Conservation (phyloP, 2,797 vertebrate species). For the Neoniphon sammara region DNA sequence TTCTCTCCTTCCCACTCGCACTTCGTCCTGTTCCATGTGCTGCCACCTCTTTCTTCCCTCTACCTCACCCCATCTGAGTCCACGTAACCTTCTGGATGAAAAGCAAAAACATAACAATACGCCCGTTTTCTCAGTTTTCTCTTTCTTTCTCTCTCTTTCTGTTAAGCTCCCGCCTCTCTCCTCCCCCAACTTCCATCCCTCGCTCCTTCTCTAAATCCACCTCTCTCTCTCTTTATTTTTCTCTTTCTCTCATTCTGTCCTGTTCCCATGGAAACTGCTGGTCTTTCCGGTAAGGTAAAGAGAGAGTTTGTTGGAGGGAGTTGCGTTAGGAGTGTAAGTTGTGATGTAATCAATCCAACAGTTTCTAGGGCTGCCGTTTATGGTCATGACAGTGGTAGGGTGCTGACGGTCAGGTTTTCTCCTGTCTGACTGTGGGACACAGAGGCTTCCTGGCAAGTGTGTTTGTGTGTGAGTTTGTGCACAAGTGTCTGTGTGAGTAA, state of each 20-base stretch:
- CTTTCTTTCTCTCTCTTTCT: slow-evolving; percentile 7
- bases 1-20: slow-evolving; percentile 6
- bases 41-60: background rate
- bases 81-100: slow-evolving; percentile 25
- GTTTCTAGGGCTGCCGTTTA: slow-evolving; percentile 73
- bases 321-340: slow-evolving; percentile 69
- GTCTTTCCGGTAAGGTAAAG: slow-evolving; percentile 81
- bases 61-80: slow-evolving; percentile 38
- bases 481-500: slow-evolving; percentile 8
- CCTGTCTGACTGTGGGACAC: slow-evolving; percentile 26
- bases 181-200: background rate
- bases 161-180: background rate
- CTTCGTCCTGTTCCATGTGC: background rate
- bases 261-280: slow-evolving; percentile 87
- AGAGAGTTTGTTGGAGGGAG: slow-evolving; percentile 71
- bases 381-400: slow-evolving; percentile 70
- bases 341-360: slow-evolving; percentile 78
- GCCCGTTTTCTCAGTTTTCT: slow-evolving; percentile 20
- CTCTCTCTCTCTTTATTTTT: slow-evolving; percentile 47
- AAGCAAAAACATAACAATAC: slow-evolving; percentile 36
- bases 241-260: slow-evolving; percentile 72
- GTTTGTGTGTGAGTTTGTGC: slow-evolving; percentile 15
- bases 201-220: slow-evolving; percentile 20
- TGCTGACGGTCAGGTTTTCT: slow-evolving; percentile 57
- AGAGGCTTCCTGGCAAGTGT: slow-evolving; percentile 4